Base-by-base conservation (phyloP, 1,140 invertebrate genomes). In the Latrodectus geometricus region DNA sequence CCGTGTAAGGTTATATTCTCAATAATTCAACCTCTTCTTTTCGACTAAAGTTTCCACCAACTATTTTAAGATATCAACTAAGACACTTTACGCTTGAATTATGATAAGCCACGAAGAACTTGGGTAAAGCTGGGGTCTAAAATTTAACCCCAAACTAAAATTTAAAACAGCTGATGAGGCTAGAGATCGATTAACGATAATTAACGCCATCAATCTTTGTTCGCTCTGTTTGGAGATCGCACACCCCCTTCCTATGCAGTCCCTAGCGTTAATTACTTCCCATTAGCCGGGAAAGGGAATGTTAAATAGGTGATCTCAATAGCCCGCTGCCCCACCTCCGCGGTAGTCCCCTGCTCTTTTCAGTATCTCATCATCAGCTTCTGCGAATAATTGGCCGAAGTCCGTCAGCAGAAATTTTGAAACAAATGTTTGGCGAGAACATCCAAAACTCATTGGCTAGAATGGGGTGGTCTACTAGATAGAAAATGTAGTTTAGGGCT, bases 131-230 rank as follows among this genome's bases (percentile, higher is more conserved):
- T 21, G 66, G 20, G 68, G 70, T 69, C 52, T 82, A 82, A 82
- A 82, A 73, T 70, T 82, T 82, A 61, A 74, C 54, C 70, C 80
- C 69, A 74, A 74, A 82, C 80, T 82, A 82, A 82, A 82, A 82
- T 82, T 82, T 82, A 48, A 65, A 82, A 56, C 79, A 12, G 79
- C 49, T 56, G 80, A 54, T 48, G 17, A 17, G 65, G 56, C 11
- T 12, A 8, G 66, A 80, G 80, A 82, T 82, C 80, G 80, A 82
- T 82, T 82, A 82, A 82, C 70, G 80, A 82, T 82, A 82, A 82
- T 82, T 82, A 82, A 82, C 80, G 80, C 54, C 80, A 82, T 82
- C 80, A 82, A 82, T 82, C 80, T 82, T 82, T 82, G 80, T 82
- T 73, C 35, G 35, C 50, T 70, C 68, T 82, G 80, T 82, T 82